Evolutionary conservation across 2,888 invertebrate species (phyloP).

Genomic region (Lepas anatifera): DNA sequence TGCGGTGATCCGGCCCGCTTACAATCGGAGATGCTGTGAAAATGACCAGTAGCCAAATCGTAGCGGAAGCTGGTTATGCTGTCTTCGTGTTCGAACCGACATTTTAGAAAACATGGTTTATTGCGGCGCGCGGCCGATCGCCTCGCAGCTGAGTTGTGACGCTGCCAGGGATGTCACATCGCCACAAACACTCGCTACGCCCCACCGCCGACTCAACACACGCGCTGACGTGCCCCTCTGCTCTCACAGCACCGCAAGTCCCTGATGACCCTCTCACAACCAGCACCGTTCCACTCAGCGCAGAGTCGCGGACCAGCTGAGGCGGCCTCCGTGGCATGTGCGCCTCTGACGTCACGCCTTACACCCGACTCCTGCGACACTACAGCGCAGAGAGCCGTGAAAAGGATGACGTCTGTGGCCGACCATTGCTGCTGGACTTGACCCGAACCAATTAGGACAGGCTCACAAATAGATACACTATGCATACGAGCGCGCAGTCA

Average conservation of each 20-base stretch:
- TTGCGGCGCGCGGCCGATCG: neutral
- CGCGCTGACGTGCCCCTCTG: neutral
- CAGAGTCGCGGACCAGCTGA: too few species aligned
- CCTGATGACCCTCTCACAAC: too few species aligned
- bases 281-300: too few species aligned
- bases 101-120: neutral
- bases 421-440: neutral
- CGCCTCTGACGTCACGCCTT: neutral
- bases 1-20: too few species aligned
- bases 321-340: neutral
- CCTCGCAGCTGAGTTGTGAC: neutral
- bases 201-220: neutral
- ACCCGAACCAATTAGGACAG: neutral
- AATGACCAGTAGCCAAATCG: too few species aligned
- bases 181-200: neutral
- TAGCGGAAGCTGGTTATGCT: too few species aligned
- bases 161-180: neutral
- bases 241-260: too few species aligned
- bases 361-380: neutral
- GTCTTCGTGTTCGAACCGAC: too few species aligned
- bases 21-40: too few species aligned
- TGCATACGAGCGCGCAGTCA: too few species aligned
- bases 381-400: neutral
- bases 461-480: neutral
- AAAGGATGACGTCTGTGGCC: neutral